Percentiles rank a stretch among this genome's conserved stretches.
Conservation (phyloP, 2,113 vertebrate genomes). For the Ctenomys sociabilis region DNA sequence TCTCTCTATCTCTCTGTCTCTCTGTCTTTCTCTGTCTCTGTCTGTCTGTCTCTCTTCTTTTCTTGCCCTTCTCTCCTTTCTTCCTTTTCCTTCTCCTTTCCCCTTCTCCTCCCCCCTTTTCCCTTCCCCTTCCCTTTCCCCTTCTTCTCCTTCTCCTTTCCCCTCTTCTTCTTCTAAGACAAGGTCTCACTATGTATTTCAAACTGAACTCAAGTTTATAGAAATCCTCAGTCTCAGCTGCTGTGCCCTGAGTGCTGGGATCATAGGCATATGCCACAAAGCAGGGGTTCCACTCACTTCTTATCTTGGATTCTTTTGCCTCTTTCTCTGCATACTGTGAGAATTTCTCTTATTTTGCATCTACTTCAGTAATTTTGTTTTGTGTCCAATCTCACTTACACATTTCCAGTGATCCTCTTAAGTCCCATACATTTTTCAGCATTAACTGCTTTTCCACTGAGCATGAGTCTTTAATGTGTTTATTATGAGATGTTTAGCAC, state of each 20-base stretch:
- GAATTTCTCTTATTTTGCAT: background rate
- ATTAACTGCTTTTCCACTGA: background rate
- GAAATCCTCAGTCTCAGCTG: background rate
- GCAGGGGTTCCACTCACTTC: background rate
- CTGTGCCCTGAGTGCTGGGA: background rate
- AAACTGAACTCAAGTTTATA: background rate
- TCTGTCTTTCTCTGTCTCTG: rapidly evolving
- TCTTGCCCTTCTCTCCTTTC: background rate
- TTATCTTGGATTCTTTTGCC: background rate
- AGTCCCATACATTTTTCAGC: background rate
- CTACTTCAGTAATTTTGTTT: background rate
- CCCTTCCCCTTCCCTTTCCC: background rate
- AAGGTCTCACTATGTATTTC: background rate
- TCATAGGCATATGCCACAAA: background rate
- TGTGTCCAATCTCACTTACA: background rate
- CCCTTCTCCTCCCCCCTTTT: background rate
- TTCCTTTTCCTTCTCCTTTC: rapidly evolving
- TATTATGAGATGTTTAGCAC: background rate
- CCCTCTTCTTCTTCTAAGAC: background rate
- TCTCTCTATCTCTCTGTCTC: background rate
- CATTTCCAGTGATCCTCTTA: background rate
- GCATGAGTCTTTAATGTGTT: background rate
- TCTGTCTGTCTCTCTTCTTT: rapidly evolving
- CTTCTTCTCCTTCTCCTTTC: rapidly evolving
- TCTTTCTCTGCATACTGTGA: background rate